These are phyloP conservation scores for Drosophila parvula DNA, from an alignment of 1,140 invertebrate genomes.

Conservation along the genomic window DNA sequence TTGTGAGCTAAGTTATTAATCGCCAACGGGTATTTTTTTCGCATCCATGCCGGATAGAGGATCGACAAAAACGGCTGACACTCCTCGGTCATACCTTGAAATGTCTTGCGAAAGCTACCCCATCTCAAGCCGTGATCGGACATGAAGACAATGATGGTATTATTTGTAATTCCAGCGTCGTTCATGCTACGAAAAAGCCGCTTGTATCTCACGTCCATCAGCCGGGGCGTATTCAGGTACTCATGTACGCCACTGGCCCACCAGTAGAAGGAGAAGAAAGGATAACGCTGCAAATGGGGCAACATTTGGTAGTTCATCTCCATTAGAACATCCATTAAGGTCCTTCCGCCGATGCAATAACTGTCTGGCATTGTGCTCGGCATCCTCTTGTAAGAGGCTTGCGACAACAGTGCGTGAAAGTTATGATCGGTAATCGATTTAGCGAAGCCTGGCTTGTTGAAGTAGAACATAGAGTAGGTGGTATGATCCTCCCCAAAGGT, in stretches of 20 bases:
- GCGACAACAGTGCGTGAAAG: conserved; percentile 15
- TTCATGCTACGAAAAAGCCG: conserved; percentile 5
- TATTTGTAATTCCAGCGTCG: conserved; percentile 28
- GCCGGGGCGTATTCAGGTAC: conserved; percentile 36
- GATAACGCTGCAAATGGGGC: conserved; percentile 55
- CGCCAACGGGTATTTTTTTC: conserved; percentile 86
- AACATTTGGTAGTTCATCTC: conserved; percentile 89
- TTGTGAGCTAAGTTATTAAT: conserved; percentile 89
- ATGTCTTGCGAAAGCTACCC: conserved; percentile 85
- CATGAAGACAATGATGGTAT: conserved; percentile 46
- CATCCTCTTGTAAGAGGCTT: conserved; percentile 69
- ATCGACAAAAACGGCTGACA: conserved; percentile 92
- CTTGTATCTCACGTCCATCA: conserved; percentile 16
- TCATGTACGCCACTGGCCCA: conserved; percentile 30
- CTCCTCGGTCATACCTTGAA: conserved; percentile 92
- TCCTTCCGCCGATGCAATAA: conserved; percentile 84
- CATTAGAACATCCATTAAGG: conserved; percentile 82
- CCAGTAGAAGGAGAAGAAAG: conserved; percentile 50
- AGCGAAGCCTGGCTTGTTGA: conserved; percentile 89
- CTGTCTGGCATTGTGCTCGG: conserved; percentile 51
- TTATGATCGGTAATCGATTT: conserved; percentile 15
- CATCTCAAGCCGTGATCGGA: conserved; percentile 38
- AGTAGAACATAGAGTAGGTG: conserved; percentile 90
- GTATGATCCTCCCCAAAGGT: conserved; percentile 91
- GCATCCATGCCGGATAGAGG: conserved; percentile 90